Evolutionary conservation across 2,888 invertebrate species (phyloP), one percentile per base, ranked within the genome.

Genomic region (Prosopocoilus inquinatus): DNA sequence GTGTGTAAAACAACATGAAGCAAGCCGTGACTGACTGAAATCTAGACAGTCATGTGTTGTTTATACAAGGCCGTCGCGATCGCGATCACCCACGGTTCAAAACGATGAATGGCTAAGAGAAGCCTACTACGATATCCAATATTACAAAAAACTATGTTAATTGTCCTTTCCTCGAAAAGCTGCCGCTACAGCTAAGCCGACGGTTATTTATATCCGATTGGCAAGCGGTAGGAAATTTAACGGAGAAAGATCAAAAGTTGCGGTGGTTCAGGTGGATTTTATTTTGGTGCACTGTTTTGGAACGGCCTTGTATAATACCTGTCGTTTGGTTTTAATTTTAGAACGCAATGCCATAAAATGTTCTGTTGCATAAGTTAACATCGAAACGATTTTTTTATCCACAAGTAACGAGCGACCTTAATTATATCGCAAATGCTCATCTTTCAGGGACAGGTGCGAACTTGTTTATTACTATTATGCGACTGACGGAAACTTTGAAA

Each of bases 41-140:
- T 69, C 68, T 45, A 64, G 67, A 67, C 68, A 65, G 67, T 71
- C 69, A 65, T 69, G 66, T 70, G 69, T 70, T 67, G 62, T 69
- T 69, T 68, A 67, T 68, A 69, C 72, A 74, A 74, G 72, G 72
- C 68, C 72, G 67, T 57, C 64, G 58, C 64, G 65, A 65, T 58
- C 66, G 64, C 62, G 66, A 65, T 64, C 69, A 68, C 70, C 71
- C 69, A 72, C 70, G 69, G 61, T 54, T 53, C 52, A 57, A 47
- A 57, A 55, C 64, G 62, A 66, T 63, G 61, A 64, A 62, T 64
- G 65, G 63, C 58, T 47, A 45, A 47, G 47, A 39, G 46, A 50
- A 50, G 33, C 50, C 15, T 41, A 41, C 41, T 41, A 41, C 41
- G 41, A 41, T 41, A 41, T 15, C 12, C 38, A 13, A 15, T 41